These are phyloP conservation scores for Neotragus pygmaeus DNA, from an alignment of 2,113 vertebrate species.

Conservation along the genomic window DNA sequence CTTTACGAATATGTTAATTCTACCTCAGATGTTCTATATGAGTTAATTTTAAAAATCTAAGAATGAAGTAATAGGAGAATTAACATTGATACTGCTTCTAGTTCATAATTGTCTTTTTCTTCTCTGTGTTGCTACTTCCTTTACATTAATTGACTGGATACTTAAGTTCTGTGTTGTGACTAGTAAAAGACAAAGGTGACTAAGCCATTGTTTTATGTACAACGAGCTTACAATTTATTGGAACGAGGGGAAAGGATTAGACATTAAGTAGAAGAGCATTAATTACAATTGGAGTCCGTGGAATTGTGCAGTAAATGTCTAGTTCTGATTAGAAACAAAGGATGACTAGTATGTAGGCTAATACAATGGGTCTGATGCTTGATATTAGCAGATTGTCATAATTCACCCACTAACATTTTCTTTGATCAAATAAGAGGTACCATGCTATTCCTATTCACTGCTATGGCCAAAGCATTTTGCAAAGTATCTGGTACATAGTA, in stretches of 20 bases:
- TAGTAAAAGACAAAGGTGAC: neutral
- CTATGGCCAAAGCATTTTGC: neutral
- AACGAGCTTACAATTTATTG: neutral
- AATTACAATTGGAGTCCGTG: neutral
- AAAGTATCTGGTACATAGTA: neutral
- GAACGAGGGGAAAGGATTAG: rapidly evolving
- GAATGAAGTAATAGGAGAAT: neutral
- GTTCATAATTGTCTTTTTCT: neutral
- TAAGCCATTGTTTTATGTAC: neutral
- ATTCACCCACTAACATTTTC: neutral
- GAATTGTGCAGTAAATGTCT: neutral
- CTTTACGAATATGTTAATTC: neutral
- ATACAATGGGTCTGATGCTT: neutral
- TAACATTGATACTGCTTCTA: neutral
- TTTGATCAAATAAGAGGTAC: neutral
- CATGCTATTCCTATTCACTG: neutral
- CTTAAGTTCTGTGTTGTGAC: neutral
- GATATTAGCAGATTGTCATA: neutral
- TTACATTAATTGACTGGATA: neutral
- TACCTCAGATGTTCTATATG: neutral
- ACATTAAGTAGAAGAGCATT: neutral
- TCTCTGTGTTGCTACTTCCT: neutral
- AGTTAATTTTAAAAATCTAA: neutral
- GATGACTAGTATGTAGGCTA: too few species aligned
- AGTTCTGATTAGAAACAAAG: neutral